A percentile compares a stretch with the other conserved stretches of the same genome.
Evolutionary conservation across 2,797 vertebrate species (phyloP).

Genomic region (Antennarius maculatus): DNA sequence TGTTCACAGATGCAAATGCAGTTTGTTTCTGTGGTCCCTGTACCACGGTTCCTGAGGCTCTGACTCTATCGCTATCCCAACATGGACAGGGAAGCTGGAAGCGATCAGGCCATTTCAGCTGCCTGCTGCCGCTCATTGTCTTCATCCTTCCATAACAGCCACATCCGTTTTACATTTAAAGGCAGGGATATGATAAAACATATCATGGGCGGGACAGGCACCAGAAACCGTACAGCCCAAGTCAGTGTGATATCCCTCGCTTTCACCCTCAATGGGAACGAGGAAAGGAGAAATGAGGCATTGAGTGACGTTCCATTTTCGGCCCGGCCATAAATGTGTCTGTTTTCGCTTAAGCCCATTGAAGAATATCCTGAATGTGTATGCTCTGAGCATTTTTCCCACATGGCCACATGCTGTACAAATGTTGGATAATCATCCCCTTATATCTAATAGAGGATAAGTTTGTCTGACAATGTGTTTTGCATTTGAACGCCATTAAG

Average conservation of each 20-base stretch:
- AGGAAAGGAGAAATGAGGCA: constrained; percentile 37
- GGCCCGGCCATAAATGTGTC: constrained; percentile 47
- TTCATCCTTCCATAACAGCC: constrained; percentile 59
- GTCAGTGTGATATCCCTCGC: constrained; percentile 46
- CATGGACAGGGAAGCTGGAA: constrained; percentile 66
- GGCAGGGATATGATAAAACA: constrained; percentile 68
- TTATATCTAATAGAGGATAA: constrained; percentile 46
- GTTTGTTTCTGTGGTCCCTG: constrained; percentile 75
- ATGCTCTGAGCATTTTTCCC: constrained; percentile 32
- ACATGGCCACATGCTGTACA: constrained; percentile 49
- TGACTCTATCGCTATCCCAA: constrained; percentile 57
- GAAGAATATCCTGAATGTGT: constrained; percentile 37
- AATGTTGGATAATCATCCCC: constrained; percentile 53
- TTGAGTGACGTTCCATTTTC: constrained; percentile 43
- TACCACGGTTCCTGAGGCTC: constrained; percentile 46
- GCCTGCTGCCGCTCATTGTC: constrained; percentile 68
- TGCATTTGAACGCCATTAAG: constrained; percentile 67
- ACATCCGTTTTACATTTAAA: constrained; percentile 76
- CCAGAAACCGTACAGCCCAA: constrained; percentile 35
- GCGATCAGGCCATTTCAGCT: constrained; percentile 64
- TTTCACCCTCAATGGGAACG: constrained; percentile 41
- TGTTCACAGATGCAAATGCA: constrained; percentile 54
- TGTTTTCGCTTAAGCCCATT: constrained; percentile 60
- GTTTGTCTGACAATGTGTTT: constrained; percentile 66
- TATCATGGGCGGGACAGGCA: constrained; percentile 52